Base-by-base conservation (phyloP, 2,888 invertebrate genomes). In the Smittia sp. region DNA sequence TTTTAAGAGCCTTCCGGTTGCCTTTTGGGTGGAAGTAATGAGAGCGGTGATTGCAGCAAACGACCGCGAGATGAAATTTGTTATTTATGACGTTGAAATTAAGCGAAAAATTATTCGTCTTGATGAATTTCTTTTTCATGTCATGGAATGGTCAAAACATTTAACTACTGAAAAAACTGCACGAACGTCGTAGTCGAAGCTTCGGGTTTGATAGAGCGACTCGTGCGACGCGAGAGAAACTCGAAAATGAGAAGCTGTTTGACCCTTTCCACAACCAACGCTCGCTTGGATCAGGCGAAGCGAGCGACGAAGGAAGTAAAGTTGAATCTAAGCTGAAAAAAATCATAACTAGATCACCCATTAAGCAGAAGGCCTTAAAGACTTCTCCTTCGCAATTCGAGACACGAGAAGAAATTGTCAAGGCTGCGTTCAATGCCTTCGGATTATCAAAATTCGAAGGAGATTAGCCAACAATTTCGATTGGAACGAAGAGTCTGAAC, bases 291-390 rank as follows among this genome's bases (percentile, higher is more conserved):
- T 46, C 46, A 15, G 11, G 46, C 46, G 46, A 11, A 46, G 46
- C 46, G 46, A 46, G 46, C 6, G 46, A 58, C 58, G 22, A 58
- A 58, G 58, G 58, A 58, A 58, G 58, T 58, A 22, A 22, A 13
- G 22, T 58, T 13, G 22, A 58, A 58, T 58, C 20, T 58, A 58
- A 58, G 7, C 9, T 9, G 22, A 58, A 58, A 58, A 58, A 58
- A 46, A 46, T 22, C 7, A 18, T 9, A 58, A 58, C 58, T 58
- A 58, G 58, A 58, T 58, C 58, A 58, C 58, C 58, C 18, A 58
- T 58, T 58, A 22, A 58, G 58, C 58, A 58, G 58, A 58, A 58
- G 58, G 58, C 22, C 58, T 58, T 58, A 58, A n/a, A n/a, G 13
- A 58, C 58, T 18, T 58, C 58, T 58, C 58, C 58, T 46, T 15